A percentile compares a stretch with the other conserved stretches of the same genome.
Conservation (phyloP, 1,140 invertebrate species). For the Cryptotermes secundus region DNA sequence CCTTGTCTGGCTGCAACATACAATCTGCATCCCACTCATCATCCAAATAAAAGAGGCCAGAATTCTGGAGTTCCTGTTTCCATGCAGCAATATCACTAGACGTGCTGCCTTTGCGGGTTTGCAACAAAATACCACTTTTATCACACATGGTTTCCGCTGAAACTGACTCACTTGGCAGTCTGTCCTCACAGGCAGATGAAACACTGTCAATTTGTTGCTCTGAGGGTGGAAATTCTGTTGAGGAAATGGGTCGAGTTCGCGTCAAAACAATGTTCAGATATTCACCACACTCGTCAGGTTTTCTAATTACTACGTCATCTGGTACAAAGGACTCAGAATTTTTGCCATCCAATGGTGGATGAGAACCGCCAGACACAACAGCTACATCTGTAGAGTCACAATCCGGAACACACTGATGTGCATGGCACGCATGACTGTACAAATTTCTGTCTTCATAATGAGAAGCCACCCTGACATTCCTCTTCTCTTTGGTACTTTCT, state of each 20-base stretch:
- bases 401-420: no score
- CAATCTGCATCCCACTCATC: slow-evolving; percentile 24
- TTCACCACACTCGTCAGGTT: background rate
- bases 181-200: background rate
- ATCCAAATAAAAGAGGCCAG: slow-evolving; percentile 19
- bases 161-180: background rate
- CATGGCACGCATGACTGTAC: no score
- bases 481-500: no score
- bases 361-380: no score
- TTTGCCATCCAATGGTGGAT: no score
- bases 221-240: background rate
- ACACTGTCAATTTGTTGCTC: background rate
- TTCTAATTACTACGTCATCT: background rate
- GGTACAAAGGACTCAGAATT: no score
- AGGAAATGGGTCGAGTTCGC: background rate
- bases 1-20: slow-evolving; percentile 23
- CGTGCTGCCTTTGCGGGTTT: slow-evolving; percentile 34
- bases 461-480: no score
- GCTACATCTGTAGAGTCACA: no score
- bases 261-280: background rate
- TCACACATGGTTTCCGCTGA: background rate
- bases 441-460: no score
- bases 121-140: background rate
- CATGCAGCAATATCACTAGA: slow-evolving; percentile 40
- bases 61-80: slow-evolving; percentile 33